Percentiles rank a stretch among this genome's conserved stretches.
Evolutionary conservation across 1,140 invertebrate genomes (phyloP).

Genomic region (Magallana angulata): DNA sequence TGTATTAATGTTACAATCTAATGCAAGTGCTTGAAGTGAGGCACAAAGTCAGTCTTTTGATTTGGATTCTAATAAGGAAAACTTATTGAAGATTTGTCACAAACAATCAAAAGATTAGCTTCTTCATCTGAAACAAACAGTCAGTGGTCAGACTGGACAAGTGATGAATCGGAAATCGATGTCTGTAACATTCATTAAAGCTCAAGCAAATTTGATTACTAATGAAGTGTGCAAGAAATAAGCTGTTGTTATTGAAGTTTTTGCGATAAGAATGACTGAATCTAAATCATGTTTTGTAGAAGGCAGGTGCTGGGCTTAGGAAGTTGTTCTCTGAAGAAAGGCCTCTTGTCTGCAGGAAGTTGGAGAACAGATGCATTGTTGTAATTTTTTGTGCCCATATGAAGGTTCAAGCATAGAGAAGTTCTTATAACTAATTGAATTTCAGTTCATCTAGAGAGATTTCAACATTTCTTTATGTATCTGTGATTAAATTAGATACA

Average conservation of each 20-base stretch:
- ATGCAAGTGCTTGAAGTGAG: neutral
- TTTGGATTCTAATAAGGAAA: neutral
- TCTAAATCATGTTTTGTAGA: neutral
- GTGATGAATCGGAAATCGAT: conserved; percentile 25
- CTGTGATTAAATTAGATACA: neutral
- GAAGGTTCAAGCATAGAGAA: neutral
- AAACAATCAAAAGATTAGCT: conserved; percentile 31
- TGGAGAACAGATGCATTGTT: conserved; percentile 8
- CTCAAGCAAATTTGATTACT: conserved; percentile 22
- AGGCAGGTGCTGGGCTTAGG: neutral
- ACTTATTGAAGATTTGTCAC: neutral
- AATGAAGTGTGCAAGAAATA: conserved; percentile 22
- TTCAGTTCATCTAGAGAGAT: neutral
- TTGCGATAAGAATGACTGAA: neutral
- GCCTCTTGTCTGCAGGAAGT: neutral
- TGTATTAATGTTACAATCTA: neutral
- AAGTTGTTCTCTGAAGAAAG: conserved; percentile 12
- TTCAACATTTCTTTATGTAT: neutral
- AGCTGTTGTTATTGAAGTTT: conserved; percentile 7
- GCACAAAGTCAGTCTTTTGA: neutral
- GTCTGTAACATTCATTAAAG: neutral
- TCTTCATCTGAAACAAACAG: neutral
- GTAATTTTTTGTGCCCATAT: neutral
- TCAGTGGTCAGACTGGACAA: conserved; percentile 19
- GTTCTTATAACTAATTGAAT: neutral